A percentile compares a stretch with the other conserved stretches of the same genome.
These are phyloP conservation scores for Oligia fasciuncula DNA, from an alignment of 2,888 invertebrate species.

Conservation along the genomic window DNA sequence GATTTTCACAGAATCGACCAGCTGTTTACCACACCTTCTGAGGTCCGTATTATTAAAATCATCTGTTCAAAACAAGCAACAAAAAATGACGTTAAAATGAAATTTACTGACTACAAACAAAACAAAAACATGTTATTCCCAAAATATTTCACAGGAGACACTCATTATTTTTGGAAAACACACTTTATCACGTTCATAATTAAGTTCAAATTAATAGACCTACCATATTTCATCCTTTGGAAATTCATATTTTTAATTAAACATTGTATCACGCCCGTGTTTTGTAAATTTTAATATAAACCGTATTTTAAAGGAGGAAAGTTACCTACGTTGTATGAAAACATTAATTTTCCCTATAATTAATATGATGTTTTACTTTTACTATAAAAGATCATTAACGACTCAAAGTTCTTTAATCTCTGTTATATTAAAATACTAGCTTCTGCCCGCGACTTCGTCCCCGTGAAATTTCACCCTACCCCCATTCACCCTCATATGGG, in stretches of 20 bases:
- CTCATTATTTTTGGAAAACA: conserved; percentile 20
- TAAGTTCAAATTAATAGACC: conserved; percentile 40
- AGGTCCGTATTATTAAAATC: neutral
- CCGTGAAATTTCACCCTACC: too few species aligned
- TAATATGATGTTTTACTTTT: conserved; percentile 17
- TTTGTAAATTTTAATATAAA: conserved; percentile 42
- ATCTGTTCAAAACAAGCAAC: neutral
- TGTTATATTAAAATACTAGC: too few species aligned
- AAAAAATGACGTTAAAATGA: conserved; percentile 22
- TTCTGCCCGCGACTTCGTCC: too few species aligned
- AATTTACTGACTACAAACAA: conserved; percentile 5
- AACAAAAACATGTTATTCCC: conserved; percentile 11
- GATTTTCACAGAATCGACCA: too few species aligned
- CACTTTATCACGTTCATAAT: conserved; percentile 26
- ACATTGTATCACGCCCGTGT: conserved; percentile 28
- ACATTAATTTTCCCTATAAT: conserved; percentile 24
- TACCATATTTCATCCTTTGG: conserved; percentile 15
- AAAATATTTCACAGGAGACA: conserved; percentile 33
- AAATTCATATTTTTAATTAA: conserved; percentile 58
- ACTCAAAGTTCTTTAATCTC: conserved; percentile 1
- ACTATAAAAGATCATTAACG: neutral
- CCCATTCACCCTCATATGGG: too few species aligned
- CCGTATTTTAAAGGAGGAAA: conserved; percentile 13
- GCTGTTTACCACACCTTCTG: too few species aligned
- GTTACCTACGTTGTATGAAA: conserved; percentile 14